A percentile compares a stretch with the other conserved stretches of the same genome.
phyloP scores from a whole-genome alignment of 1,140 invertebrate genomes.

The Philopotamus ludificatus region DNA sequence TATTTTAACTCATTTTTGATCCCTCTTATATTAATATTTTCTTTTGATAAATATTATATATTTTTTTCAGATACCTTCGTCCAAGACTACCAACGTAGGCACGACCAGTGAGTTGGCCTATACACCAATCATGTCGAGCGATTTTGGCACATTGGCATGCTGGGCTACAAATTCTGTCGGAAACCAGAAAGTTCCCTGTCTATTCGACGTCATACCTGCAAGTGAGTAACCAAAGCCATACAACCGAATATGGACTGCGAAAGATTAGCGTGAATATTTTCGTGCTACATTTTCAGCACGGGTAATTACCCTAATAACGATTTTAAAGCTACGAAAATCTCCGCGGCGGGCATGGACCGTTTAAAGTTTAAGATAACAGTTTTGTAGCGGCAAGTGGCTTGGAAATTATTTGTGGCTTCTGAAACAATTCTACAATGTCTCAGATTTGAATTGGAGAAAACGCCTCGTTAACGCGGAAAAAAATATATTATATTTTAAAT shows the following conservation, averaged over 20 bases:
- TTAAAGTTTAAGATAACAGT: slow-evolving; percentile 28
- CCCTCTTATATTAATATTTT: neutral
- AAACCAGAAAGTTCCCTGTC: slow-evolving; percentile 74
- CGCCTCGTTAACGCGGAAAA: no score
- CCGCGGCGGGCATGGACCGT: slow-evolving; percentile 15
- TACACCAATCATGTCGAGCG: slow-evolving; percentile 59
- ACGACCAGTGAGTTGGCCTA: slow-evolving; percentile 68
- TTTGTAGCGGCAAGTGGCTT: slow-evolving; percentile 26
- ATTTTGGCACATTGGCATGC: slow-evolving; percentile 80
- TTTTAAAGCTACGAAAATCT: neutral
- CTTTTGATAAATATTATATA: neutral
- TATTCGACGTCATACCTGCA: slow-evolving; percentile 77
- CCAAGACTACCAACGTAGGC: slow-evolving; percentile 56
- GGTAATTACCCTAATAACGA: neutral
- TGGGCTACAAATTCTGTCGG: slow-evolving; percentile 84
- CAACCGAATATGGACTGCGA: no score
- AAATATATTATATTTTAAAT: no score
- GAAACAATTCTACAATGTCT: slow-evolving; percentile 21
- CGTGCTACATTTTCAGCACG: neutral
- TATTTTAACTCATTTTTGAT: neutral
- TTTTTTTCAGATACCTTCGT: slow-evolving; percentile 50
- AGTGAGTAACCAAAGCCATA: no score
- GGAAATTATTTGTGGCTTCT: slow-evolving; percentile 25
- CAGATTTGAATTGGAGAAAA: slow-evolving; percentile 11
- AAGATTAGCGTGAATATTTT: no score